A percentile compares a stretch with the other conserved stretches of the same genome.
These are phyloP conservation scores for Lampris megalopsis DNA, from an alignment of 2,113 vertebrate genomes.

Conservation along the genomic window DNA sequence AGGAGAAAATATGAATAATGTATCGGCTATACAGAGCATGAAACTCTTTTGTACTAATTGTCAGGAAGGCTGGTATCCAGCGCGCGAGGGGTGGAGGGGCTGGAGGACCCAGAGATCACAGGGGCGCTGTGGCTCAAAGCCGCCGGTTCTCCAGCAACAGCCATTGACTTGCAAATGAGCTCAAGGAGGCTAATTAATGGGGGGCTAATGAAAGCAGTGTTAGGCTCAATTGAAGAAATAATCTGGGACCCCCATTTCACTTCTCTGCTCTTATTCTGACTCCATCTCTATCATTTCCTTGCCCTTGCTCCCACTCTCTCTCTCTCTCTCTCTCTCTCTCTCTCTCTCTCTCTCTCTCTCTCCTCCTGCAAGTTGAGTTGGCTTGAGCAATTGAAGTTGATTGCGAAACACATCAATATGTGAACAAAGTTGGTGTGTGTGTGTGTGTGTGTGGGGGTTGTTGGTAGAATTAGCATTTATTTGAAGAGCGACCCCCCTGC, in stretches of 20 bases:
- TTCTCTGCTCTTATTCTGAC: conserved; percentile 33
- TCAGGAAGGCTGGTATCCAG: conserved; percentile 87
- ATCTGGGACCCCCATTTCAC: conserved; percentile 74
- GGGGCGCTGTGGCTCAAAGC: conserved; percentile 90
- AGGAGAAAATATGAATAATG: conserved; percentile 91
- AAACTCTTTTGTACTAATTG: conserved; percentile 94
- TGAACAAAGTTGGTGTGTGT: conserved; percentile 87
- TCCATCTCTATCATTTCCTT: conserved; percentile 36
- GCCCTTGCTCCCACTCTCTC: conserved; percentile 27
- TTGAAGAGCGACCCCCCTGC: conserved; percentile 87
- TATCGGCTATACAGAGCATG: conserved; percentile 89
- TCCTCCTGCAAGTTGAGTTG: conserved; percentile 69
- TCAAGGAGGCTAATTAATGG: conserved; percentile 98
- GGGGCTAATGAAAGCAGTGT: conserved; percentile 94
- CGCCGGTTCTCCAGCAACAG: conserved; percentile 93
- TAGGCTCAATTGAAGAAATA: conserved; percentile 86
- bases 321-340: conserved; percentile 30
- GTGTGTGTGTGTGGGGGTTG: conserved; percentile 52
- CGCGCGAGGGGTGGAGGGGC: conserved; percentile 85
- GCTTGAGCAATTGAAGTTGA: conserved; percentile 90
- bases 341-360: conserved; percentile 35
- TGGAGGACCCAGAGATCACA: conserved; percentile 94
- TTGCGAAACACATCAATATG: conserved; percentile 89
- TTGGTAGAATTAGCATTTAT: conserved; percentile 96
- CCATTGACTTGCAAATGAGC: conserved; percentile 98